phyloP scores from a whole-genome alignment of 2,113 vertebrate genomes.

The Callipepla squamata region DNA sequence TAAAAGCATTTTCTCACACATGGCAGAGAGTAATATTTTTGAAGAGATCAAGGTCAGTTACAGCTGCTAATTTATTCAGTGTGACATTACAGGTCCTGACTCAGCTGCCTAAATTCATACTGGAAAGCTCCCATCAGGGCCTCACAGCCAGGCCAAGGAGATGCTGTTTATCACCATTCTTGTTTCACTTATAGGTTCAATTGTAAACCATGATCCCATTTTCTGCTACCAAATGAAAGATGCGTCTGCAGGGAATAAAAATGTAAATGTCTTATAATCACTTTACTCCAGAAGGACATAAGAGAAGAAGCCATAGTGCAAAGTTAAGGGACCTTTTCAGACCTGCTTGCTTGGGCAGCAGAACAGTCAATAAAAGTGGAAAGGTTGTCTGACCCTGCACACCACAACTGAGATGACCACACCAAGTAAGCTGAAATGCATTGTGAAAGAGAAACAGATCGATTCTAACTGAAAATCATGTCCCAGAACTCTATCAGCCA shows the following conservation, averaged over 20 bases:
- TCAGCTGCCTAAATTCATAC: background rate
- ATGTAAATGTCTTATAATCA: background rate
- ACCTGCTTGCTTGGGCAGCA: background rate
- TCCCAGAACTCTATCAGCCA: background rate
- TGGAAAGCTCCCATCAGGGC: background rate
- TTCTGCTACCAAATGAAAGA: background rate
- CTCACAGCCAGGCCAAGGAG: background rate
- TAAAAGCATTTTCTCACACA: constrained; percentile 2
- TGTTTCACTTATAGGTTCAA: background rate
- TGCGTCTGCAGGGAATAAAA: background rate
- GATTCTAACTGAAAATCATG: background rate
- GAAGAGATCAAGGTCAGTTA: constrained; percentile 24
- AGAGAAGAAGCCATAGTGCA: background rate
- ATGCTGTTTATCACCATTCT: background rate
- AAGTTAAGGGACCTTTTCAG: background rate
- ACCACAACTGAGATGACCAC: background rate
- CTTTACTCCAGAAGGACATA: background rate
- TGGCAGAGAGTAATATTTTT: background rate
- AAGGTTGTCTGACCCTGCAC: background rate
- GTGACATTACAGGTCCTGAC: background rate
- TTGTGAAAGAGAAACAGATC: background rate
- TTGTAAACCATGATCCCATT: background rate
- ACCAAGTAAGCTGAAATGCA: background rate
- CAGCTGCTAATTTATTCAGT: constrained; percentile 18
- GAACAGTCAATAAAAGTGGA: background rate